phyloP scores from a whole-genome alignment of 2,888 invertebrate genomes.

The Dilophus febrilis region DNA sequence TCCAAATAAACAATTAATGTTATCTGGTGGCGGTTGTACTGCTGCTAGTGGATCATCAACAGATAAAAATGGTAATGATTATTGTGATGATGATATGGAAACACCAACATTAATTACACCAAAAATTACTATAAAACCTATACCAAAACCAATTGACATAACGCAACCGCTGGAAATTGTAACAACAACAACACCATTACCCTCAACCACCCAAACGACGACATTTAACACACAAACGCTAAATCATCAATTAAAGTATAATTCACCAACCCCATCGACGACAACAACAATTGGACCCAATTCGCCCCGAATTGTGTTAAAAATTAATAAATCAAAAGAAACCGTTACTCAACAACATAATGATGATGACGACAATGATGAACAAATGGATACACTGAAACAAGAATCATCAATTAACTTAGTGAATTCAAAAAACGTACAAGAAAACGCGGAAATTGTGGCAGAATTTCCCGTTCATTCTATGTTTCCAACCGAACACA shows the following conservation, averaged over 20 bases:
- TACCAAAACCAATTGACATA: constrained; percentile 22
- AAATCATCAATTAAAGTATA: neutral
- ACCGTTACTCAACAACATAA: neutral
- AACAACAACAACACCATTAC: too few species aligned
- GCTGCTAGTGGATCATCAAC: neutral
- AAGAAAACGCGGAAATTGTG: neutral
- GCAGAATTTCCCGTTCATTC: too few species aligned
- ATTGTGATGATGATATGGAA: constrained; percentile 28
- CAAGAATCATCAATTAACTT: too few species aligned
- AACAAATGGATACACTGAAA: too few species aligned
- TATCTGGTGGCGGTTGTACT: neutral
- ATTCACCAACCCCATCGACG: too few species aligned
- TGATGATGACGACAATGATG: neutral
- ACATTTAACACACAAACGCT: neutral
- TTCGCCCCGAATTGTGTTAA: constrained; percentile 42
- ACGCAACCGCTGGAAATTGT: constrained; percentile 32
- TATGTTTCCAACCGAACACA: neutral
- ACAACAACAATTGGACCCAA: constrained; percentile 22
- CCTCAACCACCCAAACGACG: neutral
- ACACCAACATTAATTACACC: constrained; percentile 12
- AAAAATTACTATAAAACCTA: constrained; percentile 41
- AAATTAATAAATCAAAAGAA: constrained; percentile 38
- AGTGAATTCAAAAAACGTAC: neutral
- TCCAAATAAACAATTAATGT: constrained; percentile 18
- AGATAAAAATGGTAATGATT: constrained; percentile 16